Evolutionary conservation across 2,888 invertebrate genomes (phyloP).

Genomic region (Prostheceraeus crozeri): DNA sequence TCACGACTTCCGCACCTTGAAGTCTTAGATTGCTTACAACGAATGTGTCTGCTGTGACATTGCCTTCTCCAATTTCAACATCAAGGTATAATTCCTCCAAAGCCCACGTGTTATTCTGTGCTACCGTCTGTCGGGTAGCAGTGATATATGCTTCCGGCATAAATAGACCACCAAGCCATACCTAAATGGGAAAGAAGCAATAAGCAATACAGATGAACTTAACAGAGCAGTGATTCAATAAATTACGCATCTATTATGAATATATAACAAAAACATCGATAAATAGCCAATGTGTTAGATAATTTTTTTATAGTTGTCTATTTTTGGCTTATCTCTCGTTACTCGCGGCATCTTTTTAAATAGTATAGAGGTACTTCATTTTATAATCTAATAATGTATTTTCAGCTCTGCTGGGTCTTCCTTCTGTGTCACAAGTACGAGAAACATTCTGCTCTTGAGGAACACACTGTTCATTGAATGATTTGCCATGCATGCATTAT

Average conservation of each 20-base stretch:
- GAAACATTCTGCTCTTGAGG: no score
- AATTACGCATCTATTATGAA: background rate
- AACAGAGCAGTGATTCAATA: background rate
- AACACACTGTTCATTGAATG: no score
- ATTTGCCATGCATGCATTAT: no score
- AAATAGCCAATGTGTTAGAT: no score
- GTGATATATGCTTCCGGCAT: constrained; percentile 99
- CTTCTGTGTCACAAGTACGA: no score
- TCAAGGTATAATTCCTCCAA: constrained; percentile 85
- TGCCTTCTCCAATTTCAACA: constrained; percentile 21
- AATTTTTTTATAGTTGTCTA: background rate
- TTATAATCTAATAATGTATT: no score
- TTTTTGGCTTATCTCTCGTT: background rate
- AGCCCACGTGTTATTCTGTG: constrained; percentile 70
- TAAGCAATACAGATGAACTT: constrained; percentile 23
- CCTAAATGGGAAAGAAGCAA: constrained; percentile 49
- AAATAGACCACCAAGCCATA: constrained; percentile 93
- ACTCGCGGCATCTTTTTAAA: background rate
- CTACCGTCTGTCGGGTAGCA: constrained; percentile 94
- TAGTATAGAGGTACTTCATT: no score
- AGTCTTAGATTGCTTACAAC: constrained; percentile 71
- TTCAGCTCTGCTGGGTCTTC: no score
- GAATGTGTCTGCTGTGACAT: constrained; percentile 23
- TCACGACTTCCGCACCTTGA: constrained; percentile 81
- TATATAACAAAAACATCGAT: no score